These are phyloP conservation scores for Diadegma fenestrale DNA, from an alignment of 2,888 invertebrate species.

Conservation along the genomic window DNA sequence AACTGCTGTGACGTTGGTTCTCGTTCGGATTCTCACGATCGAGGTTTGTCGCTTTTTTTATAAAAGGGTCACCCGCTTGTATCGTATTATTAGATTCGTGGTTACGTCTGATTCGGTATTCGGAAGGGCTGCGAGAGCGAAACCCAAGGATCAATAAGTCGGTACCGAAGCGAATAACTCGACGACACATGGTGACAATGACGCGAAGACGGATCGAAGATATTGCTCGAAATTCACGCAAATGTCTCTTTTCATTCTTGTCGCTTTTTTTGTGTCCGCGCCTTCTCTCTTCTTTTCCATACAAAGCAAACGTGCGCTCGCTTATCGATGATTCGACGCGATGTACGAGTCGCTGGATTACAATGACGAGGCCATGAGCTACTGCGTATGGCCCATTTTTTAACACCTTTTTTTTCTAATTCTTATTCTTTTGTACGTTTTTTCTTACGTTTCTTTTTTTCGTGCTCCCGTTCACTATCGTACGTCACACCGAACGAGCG, in stretches of 20 bases:
- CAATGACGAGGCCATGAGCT: neutral
- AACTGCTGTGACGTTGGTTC: neutral
- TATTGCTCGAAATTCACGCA: neutral
- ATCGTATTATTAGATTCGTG: neutral
- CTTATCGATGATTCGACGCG: constrained; percentile 8
- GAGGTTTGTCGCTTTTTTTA: neutral
- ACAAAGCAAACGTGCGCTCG: neutral
- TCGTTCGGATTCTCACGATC: neutral
- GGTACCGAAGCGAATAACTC: neutral
- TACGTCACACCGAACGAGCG: constrained; percentile 18
- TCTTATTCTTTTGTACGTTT: constrained; percentile 14
- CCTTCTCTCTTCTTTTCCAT: neutral
- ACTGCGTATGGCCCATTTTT: constrained; percentile 2
- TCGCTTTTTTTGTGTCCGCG: neutral
- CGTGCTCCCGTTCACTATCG: constrained; percentile 33
- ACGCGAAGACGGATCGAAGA: neutral
- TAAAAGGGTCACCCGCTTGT: neutral
- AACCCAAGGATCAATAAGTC: neutral
- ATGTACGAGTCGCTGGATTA: neutral
- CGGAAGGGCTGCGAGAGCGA: neutral
- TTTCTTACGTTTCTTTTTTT: constrained; percentile 9
- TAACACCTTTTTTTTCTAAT: constrained; percentile 15
- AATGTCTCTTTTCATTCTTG: neutral
- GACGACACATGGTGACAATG: neutral
- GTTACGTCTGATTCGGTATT: neutral